Evolutionary conservation across 1,140 invertebrate species (phyloP).

Genomic region (Drosophila punjabiensis): DNA sequence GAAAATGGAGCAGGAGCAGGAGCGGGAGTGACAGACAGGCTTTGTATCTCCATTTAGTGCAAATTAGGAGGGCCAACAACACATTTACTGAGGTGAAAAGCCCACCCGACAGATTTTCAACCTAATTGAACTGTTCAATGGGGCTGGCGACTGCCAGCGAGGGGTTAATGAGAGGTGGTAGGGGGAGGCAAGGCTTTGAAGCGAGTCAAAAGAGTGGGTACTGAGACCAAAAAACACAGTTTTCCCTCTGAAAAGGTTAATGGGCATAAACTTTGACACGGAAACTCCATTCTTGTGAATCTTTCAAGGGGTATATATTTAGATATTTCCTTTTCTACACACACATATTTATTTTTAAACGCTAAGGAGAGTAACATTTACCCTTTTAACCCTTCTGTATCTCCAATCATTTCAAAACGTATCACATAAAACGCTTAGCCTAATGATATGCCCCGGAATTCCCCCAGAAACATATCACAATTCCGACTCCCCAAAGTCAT

Average conservation of each 20-base stretch:
- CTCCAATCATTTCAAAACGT: neutral
- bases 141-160: neutral
- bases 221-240: neutral
- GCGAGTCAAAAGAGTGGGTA: neutral
- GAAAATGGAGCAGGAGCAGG: neutral
- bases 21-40: conserved; percentile 29
- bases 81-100: conserved; percentile 36
- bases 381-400: too few relatives aligned
- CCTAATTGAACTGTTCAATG: conserved; percentile 42
- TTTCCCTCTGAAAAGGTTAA: neutral
- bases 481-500: neutral
- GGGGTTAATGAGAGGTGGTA: conserved; percentile 3
- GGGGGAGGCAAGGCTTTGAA: conserved; percentile 1
- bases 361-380: neutral
- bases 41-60: conserved; percentile 38
- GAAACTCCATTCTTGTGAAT: neutral
- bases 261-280: neutral
- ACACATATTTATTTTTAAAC: too few relatives aligned
- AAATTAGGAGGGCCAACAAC: conserved; percentile 35
- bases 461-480: neutral
- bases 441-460: conserved; percentile 1
- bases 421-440: conserved; percentile 5
- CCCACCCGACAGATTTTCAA: conserved; percentile 25
- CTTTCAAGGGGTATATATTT: neutral
- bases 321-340: neutral